Evolutionary conservation across 2,888 invertebrate genomes (phyloP).

Genomic region (Eupelmus urozonus): DNA sequence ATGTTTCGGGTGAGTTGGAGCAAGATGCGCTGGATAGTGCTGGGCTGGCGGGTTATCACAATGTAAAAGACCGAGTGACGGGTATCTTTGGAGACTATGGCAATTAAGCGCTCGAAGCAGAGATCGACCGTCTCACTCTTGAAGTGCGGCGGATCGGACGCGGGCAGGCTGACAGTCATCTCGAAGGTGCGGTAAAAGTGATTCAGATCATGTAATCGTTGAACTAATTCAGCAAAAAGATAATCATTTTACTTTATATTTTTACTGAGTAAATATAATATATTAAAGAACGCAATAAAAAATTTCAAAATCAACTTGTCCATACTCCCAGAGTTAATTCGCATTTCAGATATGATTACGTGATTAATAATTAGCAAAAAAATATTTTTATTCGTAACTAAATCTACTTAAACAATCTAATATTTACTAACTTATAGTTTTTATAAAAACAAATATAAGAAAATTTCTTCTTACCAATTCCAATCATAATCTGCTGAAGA

Average conservation of each 20-base stretch:
- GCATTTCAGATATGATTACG: no score
- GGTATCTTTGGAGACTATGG: slow-evolving; percentile 71
- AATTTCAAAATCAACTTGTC: no score
- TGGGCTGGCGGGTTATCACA: slow-evolving; percentile 74
- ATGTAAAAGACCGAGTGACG: slow-evolving; percentile 72
- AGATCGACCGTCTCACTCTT: slow-evolving; percentile 74
- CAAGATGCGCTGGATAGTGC: slow-evolving; percentile 80
- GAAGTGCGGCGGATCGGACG: slow-evolving; percentile 76
- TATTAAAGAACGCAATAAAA: neutral
- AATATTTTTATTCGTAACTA: no score
- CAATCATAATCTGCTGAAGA: slow-evolving; percentile 71
- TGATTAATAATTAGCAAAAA: no score
- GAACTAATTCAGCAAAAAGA: slow-evolving; percentile 55
- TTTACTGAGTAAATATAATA: neutral
- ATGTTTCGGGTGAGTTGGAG: slow-evolving; percentile 79
- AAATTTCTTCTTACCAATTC: no score
- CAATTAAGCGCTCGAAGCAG: slow-evolving; percentile 78
- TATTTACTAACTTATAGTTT: neutral
- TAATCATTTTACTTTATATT: no score
- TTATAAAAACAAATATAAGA: slow-evolving; percentile 2
- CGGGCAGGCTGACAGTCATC: slow-evolving; percentile 72
- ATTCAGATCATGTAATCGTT: slow-evolving; percentile 74
- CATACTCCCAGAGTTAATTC: no score
- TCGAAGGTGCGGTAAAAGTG: slow-evolving; percentile 77
- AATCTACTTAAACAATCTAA: neutral